phyloP scores from a whole-genome alignment of 2,888 invertebrate genomes.

The Amblyjoppa proteus region DNA sequence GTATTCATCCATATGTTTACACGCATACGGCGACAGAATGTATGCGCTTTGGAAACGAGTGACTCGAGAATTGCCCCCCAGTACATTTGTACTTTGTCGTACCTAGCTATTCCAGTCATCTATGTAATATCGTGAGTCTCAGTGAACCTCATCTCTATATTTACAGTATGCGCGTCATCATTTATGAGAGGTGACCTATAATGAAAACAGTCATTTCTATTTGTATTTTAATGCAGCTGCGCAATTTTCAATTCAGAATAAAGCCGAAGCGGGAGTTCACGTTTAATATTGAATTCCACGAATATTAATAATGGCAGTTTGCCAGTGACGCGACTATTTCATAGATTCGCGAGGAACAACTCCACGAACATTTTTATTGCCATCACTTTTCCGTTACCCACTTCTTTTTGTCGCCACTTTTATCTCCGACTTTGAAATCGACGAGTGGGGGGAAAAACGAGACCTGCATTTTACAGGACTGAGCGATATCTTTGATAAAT shows the following conservation, averaged over 20 bases:
- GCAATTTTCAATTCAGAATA: not conserved
- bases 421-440: constrained; percentile 20
- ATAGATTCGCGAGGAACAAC: not conserved
- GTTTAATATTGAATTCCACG: not conserved
- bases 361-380: not conserved
- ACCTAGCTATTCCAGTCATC: too few species aligned
- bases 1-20: too few species aligned
- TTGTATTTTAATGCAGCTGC: not conserved
- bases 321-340: not conserved
- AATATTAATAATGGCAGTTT: not conserved
- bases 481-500: constrained; percentile 53
- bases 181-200: not conserved
- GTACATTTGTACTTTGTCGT: too few species aligned
- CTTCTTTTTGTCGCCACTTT: constrained; percentile 30
- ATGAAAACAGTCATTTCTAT: not conserved
- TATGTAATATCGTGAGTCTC: too few species aligned
- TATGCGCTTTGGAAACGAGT: too few species aligned
- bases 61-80: too few species aligned
- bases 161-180: too few species aligned
- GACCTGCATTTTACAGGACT: constrained; percentile 33
- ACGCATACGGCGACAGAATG: too few species aligned
- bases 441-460: constrained; percentile 13
- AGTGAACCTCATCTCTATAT: too few species aligned
- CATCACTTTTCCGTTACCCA: constrained; percentile 4
- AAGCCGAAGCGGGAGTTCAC: not conserved